Base-by-base conservation (phyloP, 64 coral and sea anemone genomes). In the Orbicella faveolata region DNA sequence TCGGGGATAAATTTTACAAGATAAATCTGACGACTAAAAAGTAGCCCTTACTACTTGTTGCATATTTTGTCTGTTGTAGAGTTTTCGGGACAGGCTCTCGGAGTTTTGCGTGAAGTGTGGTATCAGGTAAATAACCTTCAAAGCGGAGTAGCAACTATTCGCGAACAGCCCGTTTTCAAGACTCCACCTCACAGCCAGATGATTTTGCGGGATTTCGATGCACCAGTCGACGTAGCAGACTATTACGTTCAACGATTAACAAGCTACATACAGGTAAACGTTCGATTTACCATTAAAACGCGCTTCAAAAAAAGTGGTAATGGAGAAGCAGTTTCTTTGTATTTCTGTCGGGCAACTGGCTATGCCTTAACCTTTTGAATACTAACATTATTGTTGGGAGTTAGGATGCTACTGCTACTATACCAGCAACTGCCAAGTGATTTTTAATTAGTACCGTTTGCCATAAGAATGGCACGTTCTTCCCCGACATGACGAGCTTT, bases 81-180 rank as follows among this genome's bases (percentile, higher is more conserved):
- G 18, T 79, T 36, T 72, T 33, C 62, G 7, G 53, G 30, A 23
- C 39, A 78, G 1, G 75, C 41, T 9, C 83, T 9, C 36, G 90
- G 90, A 37, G 90, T 92, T 15, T 65, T 79, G 6, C 81, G 90
- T 59, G 33, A 73, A 15, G 75, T 36, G 63, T 92, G 83, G 83
- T 92, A 92, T 52, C 72, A 79, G 20, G 72, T 77, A 0, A 2
- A 87, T 1, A 80, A 87, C 44, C 37, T 87, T 11, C 52, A 9
- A 20, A 53, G 48, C 30, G 37, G 87, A 54, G 36, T 83, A 34
- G 53, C 21, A 23, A 69, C 87, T 23, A 87, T 72, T 41, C 77
- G 87, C 13, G 90, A 92, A 30, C 79, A 92, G 34, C 87, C 52
- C 3, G 3, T 33, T 1, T 87, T 92, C 26, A 78, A 75, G 20